A percentile compares a stretch with the other conserved stretches of the same genome.
Conservation (phyloP, 2,888 invertebrate species). For the Esperia sulphurella region DNA sequence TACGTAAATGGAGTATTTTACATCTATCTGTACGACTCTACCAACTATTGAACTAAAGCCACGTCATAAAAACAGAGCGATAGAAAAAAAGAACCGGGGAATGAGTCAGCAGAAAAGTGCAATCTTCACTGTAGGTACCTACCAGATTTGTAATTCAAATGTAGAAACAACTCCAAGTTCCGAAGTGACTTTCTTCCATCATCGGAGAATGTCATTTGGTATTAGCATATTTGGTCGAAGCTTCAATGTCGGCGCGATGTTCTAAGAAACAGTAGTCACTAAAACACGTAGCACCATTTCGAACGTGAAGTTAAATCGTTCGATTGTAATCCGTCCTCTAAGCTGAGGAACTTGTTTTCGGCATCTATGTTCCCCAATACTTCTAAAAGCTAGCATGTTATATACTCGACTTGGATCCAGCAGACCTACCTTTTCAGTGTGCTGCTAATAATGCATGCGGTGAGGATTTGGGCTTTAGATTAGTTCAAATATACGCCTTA, state of each 20-base stretch:
- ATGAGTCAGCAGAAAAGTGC: constrained; percentile 41
- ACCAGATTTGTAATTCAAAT: constrained; percentile 53
- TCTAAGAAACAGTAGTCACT: not conserved
- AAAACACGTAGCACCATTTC: too few relatives aligned
- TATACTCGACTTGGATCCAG: too few relatives aligned
- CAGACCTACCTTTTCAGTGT: too few relatives aligned
- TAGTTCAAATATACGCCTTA: too few relatives aligned
- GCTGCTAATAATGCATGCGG: too few relatives aligned
- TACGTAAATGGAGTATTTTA: too few relatives aligned
- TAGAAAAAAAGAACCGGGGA: not conserved
- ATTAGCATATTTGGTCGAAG: constrained; percentile 10
- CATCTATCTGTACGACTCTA: not conserved
- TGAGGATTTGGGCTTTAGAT: too few relatives aligned
- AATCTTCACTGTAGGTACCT: constrained; percentile 23
- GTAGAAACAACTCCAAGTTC: constrained; percentile 18
- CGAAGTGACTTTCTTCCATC: not conserved
- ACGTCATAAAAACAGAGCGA: not conserved
- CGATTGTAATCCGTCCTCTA: too few relatives aligned
- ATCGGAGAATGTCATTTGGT: constrained; percentile 7
- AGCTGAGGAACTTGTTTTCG: too few relatives aligned
- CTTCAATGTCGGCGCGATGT: not conserved
- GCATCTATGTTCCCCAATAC: too few relatives aligned
- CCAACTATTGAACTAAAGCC: not conserved
- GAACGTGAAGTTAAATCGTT: too few relatives aligned
- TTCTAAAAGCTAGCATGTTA: too few relatives aligned